These are phyloP conservation scores for Chymomyza fuscimana DNA, from an alignment of 2,888 invertebrate species.

Conservation along the genomic window DNA sequence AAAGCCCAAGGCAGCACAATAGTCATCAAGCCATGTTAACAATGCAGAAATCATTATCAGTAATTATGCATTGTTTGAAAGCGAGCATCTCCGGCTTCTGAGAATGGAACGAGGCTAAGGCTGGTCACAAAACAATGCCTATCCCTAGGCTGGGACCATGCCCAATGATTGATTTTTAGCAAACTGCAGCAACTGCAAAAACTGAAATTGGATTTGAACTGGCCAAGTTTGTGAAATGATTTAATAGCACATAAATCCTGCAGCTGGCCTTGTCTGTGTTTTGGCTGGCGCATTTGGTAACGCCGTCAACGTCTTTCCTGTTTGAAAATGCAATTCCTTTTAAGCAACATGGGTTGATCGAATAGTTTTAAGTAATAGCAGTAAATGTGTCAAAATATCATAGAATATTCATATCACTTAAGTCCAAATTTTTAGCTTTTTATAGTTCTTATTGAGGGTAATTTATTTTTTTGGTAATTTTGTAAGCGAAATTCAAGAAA, in stretches of 20 bases:
- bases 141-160: conserved; percentile 24
- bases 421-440: too few relatives aligned
- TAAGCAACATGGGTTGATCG: not conserved
- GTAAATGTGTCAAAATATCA: too few relatives aligned
- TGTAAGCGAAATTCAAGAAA: too few relatives aligned
- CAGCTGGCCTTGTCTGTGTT: too few relatives aligned
- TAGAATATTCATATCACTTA: too few relatives aligned
- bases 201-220: conserved; percentile 66
- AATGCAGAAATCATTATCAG: conserved; percentile 71
- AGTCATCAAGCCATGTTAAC: conserved; percentile 50
- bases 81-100: conserved; percentile 23
- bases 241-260: conserved; percentile 23
- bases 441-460: too few relatives aligned
- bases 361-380: not conserved
- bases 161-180: conserved; percentile 61
- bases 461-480: too few relatives aligned
- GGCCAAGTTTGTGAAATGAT: conserved; percentile 14
- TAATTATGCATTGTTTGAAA: conserved; percentile 71
- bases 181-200: conserved; percentile 11
- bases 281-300: too few relatives aligned
- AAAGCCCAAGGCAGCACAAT: conserved; percentile 50
- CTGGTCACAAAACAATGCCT: not conserved
- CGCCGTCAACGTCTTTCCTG: not conserved
- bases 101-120: conserved; percentile 24
- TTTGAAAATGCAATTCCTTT: conserved; percentile 8